A percentile compares a stretch with the other conserved stretches of the same genome.
Conservation (phyloP, 2,888 invertebrate species). For the Sialis lutaria region DNA sequence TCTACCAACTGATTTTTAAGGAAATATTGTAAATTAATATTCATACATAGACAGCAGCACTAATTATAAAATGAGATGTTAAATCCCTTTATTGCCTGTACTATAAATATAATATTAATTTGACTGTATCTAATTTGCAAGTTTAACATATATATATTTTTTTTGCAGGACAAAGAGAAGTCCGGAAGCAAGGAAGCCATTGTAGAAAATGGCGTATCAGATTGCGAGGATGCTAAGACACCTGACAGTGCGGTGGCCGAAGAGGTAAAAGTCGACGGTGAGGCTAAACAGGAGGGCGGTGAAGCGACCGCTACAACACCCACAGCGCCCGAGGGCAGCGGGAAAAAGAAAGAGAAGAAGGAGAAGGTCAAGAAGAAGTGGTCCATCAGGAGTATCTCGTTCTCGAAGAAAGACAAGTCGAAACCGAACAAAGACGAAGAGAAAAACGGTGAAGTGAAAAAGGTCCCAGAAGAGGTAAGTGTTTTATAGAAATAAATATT, state of each 20-base stretch:
- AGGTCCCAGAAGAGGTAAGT: constrained; percentile 48
- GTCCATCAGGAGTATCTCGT: constrained; percentile 76
- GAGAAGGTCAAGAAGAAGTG: constrained; percentile 68
- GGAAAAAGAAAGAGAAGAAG: constrained; percentile 21
- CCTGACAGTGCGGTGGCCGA: constrained; percentile 23
- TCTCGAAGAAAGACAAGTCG: constrained; percentile 73
- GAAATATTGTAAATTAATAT: too few species aligned
- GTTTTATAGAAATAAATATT: constrained; percentile 1
- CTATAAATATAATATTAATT: neutral
- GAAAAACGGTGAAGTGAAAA: constrained; percentile 38
- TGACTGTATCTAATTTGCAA: too few species aligned
- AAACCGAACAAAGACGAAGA: constrained; percentile 53
- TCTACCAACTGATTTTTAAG: too few species aligned
- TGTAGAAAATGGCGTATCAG: constrained; percentile 23
- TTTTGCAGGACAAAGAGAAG: constrained; percentile 21
- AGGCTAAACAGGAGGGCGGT: constrained; percentile 18
- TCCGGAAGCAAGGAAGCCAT: constrained; percentile 16
- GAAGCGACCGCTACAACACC: constrained; percentile 17
- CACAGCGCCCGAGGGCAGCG: constrained; percentile 27
- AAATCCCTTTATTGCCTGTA: too few species aligned
- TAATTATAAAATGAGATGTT: too few species aligned
- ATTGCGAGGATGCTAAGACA: constrained; percentile 19
- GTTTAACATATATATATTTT: neutral
- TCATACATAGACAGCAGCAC: too few species aligned
- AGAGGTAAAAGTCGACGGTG: constrained; percentile 25